Base-by-base conservation (phyloP, 2,888 invertebrate species). In the Thalpophila matura region DNA sequence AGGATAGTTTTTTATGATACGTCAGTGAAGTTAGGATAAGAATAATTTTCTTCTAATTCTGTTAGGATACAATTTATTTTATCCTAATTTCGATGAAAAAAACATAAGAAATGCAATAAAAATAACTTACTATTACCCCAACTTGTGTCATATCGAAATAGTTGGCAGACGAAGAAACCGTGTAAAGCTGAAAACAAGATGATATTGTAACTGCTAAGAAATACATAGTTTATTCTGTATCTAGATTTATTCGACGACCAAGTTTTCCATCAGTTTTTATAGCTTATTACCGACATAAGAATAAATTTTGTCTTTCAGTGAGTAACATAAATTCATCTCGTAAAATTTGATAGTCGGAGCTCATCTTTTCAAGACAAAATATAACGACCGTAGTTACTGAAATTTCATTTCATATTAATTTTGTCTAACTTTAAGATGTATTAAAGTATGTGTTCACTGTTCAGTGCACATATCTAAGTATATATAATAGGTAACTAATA, bases 191-290 rank as follows among this genome's bases (percentile, higher is more conserved):
- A 46, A 12, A 5, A 42, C 12, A 29, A 61, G 62, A 43, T 61
- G 20, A 58, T 43, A 53, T 38, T 40, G 16, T 59, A 26, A 53
- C 26, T 40, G 9, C 14, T 37, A 7, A 46, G 20, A 58, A 56
- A 64, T n/a, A n/a, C n/a, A n/a, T 64, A 58, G 27, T 50, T 53
- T 47, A 46, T 35, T 54, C 18, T 40, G n/a, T 33, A 59, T 62
- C 55, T 69, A 55, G 27, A 62, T 57, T 59, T 47, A 40, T 27
- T 16, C 16, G 31, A 37, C 37, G 46, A 58, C 42, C 14, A 55
- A 61, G 63, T 62, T 69, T 71, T 43, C 60, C 45, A 73, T 66
- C 74, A 74, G 37, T 55, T 58, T 77, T 73, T 68, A 73, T 71
- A 14, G 64, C 46, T 46, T 49, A 55, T 40, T 31, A 62, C 46